Percentiles rank a stretch among this genome's conserved stretches.
Conservation (phyloP, 2,888 invertebrate genomes). For the Elaeidobius kamerunicus region DNA sequence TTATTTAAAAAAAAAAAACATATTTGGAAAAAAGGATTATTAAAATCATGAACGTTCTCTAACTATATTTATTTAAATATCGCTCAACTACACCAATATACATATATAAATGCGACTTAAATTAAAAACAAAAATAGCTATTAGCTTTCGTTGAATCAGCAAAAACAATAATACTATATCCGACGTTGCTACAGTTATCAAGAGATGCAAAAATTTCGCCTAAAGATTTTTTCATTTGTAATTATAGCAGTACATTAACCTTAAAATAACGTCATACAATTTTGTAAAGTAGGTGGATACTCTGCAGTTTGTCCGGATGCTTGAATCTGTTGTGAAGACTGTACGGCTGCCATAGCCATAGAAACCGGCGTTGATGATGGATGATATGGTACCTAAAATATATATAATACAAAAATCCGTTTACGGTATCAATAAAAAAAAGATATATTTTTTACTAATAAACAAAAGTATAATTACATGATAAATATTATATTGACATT, state of each 20-base stretch:
- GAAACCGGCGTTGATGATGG: conserved; percentile 49
- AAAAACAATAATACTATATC: background rate
- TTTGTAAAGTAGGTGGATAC: conserved; percentile 48
- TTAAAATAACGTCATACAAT: conserved; percentile 51
- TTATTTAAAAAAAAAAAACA: background rate
- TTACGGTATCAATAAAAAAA: background rate
- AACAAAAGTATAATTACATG: too few relatives aligned
- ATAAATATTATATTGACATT: too few relatives aligned
- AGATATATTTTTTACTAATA: background rate
- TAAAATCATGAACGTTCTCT: background rate
- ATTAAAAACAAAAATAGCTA: background rate
- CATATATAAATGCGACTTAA: conserved; percentile 1
- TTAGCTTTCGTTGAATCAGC: background rate
- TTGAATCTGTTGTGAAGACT: conserved; percentile 49
- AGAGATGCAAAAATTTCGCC: background rate
- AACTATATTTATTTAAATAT: background rate
- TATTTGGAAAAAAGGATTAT: background rate
- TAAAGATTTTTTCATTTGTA: background rate
- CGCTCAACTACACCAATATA: background rate
- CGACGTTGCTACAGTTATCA: background rate
- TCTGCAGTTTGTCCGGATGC: conserved; percentile 46
- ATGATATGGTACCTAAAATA: conserved; percentile 50
- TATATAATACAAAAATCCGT: conserved; percentile 15
- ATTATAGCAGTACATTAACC: conserved; percentile 6
- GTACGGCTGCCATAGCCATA: conserved; percentile 50